Base-by-base conservation (phyloP, 2,888 invertebrate species). In the Amphiduros pacificus region DNA sequence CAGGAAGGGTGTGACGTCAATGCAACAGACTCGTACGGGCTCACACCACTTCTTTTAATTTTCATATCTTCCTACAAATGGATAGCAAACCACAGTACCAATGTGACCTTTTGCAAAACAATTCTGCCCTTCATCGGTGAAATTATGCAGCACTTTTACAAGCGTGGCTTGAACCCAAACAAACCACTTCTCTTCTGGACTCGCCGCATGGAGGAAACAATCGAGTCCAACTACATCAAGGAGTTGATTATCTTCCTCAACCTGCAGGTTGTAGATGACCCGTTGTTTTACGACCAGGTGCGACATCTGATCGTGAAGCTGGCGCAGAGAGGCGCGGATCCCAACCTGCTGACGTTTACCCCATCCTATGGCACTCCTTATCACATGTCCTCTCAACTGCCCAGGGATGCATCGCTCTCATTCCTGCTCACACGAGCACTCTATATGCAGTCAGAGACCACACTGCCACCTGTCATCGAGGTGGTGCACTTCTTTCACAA, bases 141-240 rank as follows among this genome's bases (percentile, higher is more conserved):
- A 29, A 55, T 69, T 36, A 36, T 68, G 41, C 64, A 63, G 52
- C 64, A 66, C 41, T 66, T 69, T 32, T 48, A 65, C 24, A 66
- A 66, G 49, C 63, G 62, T 6, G 69, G 68, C 44, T 51, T 69
- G 24, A 60, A 69, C 27, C 55, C 68, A 17, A 69, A 69, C 26
- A 63, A 58, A 5, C 58, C 48, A 53, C 50, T 69, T 36, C 55
- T 60, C 41, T 69, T 68, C 63, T 69, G 65, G 64, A 66, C 67
- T 6, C 60, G 63, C 9, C 59, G 69, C 29, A 66, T 66, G 67
- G 68, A 69, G 26, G 67, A 62, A 32, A 64, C 68, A 40, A 67
- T 68, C 48, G 63, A 66, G 28, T 66, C 68, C 26, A 68, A 57
- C 55, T 69, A 69, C 61, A 68, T 68, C 58, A 68, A 61, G 36